Conservation (phyloP, 2,797 vertebrate species). For the Sebastes itinus region DNA sequence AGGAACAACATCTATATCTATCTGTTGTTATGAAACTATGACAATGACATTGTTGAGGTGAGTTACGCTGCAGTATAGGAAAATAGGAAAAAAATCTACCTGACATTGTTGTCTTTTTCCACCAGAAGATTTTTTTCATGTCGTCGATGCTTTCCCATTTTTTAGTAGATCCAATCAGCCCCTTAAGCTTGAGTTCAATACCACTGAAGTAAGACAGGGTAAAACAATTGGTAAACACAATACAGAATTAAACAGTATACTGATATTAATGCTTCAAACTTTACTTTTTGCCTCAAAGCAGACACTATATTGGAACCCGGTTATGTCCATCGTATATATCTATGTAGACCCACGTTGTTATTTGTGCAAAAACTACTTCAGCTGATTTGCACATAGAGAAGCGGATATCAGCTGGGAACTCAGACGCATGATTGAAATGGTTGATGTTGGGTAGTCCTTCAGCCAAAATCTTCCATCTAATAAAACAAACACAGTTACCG, state of each 20-base stretch:
- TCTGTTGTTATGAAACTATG: not conserved
- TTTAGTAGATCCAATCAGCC: constrained; percentile 51
- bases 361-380: constrained; percentile 5
- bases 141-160: constrained; percentile 73
- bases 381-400: constrained; percentile 5
- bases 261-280: not conserved
- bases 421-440: not conserved
- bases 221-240: not conserved
- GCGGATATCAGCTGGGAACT: constrained; percentile 45
- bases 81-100: constrained; percentile 46
- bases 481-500: not conserved
- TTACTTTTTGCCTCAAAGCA: not conserved
- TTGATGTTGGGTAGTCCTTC: constrained; percentile 31
- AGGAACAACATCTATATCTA: not conserved
- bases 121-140: constrained; percentile 67
- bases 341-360: too few relatives aligned
- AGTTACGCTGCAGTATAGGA: too few relatives aligned
- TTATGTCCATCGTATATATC: not conserved
- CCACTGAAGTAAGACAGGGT: constrained; percentile 31
- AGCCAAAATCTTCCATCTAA: constrained; percentile 45
- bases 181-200: constrained; percentile 68
- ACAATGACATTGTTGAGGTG: too few relatives aligned
- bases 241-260: not conserved
- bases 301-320: not conserved
- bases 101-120: constrained; percentile 58